Percentiles rank a stretch among this genome's conserved stretches.
Evolutionary conservation across 2,113 vertebrate species (phyloP).

Genomic region (Caracal caracal): DNA sequence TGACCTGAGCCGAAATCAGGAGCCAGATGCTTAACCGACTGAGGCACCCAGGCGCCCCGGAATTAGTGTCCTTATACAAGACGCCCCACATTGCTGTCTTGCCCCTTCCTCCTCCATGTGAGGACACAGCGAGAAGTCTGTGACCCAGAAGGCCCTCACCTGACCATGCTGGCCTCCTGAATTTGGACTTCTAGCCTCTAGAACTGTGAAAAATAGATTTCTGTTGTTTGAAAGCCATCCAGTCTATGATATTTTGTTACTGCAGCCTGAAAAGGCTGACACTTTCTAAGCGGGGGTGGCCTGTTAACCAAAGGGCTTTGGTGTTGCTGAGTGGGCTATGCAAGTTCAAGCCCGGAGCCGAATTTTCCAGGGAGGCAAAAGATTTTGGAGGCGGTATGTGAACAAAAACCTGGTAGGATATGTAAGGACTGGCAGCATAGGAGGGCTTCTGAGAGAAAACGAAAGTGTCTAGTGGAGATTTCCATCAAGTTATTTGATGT

Average conservation of each 20-base stretch:
- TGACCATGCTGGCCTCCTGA: background rate
- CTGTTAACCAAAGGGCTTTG: background rate
- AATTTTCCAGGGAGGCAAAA: background rate
- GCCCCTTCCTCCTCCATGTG: background rate
- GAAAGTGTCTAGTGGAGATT: background rate
- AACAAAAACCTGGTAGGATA: background rate
- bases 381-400: background rate
- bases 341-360: background rate
- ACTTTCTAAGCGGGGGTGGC: background rate
- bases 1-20: too few species aligned
- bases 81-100: background rate
- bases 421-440: background rate
- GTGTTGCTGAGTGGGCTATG: background rate
- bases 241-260: background rate
- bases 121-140: background rate
- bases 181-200: background rate
- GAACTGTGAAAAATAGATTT: background rate
- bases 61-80: background rate
- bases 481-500: background rate
- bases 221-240: background rate
- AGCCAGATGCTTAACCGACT: too few species aligned
- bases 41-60: too few species aligned
- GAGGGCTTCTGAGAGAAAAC: background rate
- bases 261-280: background rate
- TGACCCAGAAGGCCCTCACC: background rate